A percentile compares a stretch with the other conserved stretches of the same genome.
phyloP scores from a whole-genome alignment of 2,113 vertebrate species.

The Morone chrysops region DNA sequence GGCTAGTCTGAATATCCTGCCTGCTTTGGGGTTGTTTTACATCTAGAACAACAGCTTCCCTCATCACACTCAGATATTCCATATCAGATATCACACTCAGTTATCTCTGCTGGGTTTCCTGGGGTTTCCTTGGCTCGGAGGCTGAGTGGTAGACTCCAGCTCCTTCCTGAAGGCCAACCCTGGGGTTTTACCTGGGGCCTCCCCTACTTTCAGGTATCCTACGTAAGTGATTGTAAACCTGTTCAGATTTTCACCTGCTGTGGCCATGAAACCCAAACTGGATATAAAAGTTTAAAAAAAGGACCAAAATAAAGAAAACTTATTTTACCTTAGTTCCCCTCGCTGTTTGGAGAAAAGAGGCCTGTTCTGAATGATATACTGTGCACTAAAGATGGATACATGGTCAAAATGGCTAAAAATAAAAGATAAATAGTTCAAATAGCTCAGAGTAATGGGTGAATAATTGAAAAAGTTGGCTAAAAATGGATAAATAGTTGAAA shows the following conservation, averaged over 20 bases:
- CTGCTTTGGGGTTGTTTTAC: constrained; percentile 2
- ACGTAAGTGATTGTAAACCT: constrained; percentile 67
- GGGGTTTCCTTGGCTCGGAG: constrained; percentile 43
- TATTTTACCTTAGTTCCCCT: constrained; percentile 21
- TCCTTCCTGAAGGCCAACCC: constrained; percentile 12
- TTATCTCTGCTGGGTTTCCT: constrained; percentile 56
- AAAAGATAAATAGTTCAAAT: too few relatives aligned
- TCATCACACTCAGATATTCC: constrained; percentile 38
- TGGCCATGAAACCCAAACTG: constrained; percentile 80
- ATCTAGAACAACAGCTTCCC: constrained; percentile 21
- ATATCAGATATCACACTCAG: constrained; percentile 40
- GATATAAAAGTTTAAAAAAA: constrained; percentile 59
- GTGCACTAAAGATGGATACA: background rate
- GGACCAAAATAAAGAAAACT: constrained; percentile 9
- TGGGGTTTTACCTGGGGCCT: constrained; percentile 13
- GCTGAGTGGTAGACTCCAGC: constrained; percentile 12
- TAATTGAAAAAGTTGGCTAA: too few relatives aligned
- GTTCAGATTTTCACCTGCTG: constrained; percentile 75
- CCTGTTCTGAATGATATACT: constrained; percentile 26
- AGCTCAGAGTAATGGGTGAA: too few relatives aligned
- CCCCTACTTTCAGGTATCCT: constrained; percentile 33
- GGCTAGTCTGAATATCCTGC: background rate
- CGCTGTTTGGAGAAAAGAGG: constrained; percentile 18
- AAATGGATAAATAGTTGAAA: too few relatives aligned
- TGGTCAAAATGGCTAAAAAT: too few relatives aligned